Evolutionary conservation across 1,140 invertebrate species (phyloP).

Genomic region (Drosophila equinoxialis): DNA sequence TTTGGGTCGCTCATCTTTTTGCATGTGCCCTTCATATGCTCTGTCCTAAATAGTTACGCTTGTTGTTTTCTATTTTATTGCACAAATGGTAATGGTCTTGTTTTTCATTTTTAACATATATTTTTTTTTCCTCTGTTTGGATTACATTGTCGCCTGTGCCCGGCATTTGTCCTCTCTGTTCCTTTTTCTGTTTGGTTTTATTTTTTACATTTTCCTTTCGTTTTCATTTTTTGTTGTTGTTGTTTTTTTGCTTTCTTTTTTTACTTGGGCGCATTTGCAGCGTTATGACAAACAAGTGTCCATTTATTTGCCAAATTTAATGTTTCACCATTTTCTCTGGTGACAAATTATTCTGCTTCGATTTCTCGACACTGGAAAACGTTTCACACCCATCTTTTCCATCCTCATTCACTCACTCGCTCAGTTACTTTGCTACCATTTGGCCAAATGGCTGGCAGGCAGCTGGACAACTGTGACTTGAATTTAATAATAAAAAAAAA

Average conservation of each 20-base stretch:
- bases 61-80: constrained; percentile 80
- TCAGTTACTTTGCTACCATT: neutral
- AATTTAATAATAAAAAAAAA: constrained; percentile 74
- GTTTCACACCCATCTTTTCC: constrained; percentile 21
- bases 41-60: constrained; percentile 35
- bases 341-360: constrained; percentile 80
- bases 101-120: constrained; percentile 73
- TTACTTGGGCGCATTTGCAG: constrained; percentile 78
- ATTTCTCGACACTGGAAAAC: constrained; percentile 61
- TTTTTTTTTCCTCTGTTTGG: constrained; percentile 58
- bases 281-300: constrained; percentile 82
- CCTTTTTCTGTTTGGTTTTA: constrained; percentile 25
- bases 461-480: constrained; percentile 69
- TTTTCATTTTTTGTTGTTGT: constrained; percentile 34
- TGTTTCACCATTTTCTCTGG: constrained; percentile 75
- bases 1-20: constrained; percentile 25
- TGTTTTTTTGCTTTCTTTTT: constrained; percentile 58
- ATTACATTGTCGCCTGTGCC: constrained; percentile 59
- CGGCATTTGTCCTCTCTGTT: constrained; percentile 18
- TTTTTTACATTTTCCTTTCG: constrained; percentile 34
- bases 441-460: constrained; percentile 18
- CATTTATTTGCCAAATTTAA: constrained; percentile 82
- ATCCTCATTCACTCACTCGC: neutral
- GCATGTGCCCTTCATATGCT: neutral
- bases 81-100: constrained; percentile 78